Evolutionary conservation across 1,140 invertebrate genomes (phyloP).

Genomic region (Polyergus mexicanus): DNA sequence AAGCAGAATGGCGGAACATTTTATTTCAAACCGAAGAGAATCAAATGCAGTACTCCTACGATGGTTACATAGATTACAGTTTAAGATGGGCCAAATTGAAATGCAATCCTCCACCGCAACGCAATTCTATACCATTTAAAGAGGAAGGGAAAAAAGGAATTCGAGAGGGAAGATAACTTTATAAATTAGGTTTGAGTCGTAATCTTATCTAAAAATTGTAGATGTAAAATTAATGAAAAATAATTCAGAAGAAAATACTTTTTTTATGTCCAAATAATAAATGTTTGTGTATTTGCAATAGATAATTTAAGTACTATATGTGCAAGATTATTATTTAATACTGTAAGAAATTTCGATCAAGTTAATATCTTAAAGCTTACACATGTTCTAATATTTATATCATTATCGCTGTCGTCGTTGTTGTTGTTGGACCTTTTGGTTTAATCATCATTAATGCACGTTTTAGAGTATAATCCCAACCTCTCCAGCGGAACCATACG

Average conservation of each 20-base stretch:
- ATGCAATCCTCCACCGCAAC: constrained; percentile 97
- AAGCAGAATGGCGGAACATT: constrained; percentile 80
- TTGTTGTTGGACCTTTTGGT: constrained; percentile 89
- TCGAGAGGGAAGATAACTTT: neutral
- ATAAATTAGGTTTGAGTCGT: neutral
- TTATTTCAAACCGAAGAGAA: constrained; percentile 80
- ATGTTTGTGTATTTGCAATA: constrained; percentile 20
- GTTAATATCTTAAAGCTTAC: constrained; percentile 11
- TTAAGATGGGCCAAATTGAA: constrained; percentile 99
- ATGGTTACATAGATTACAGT: constrained; percentile 97
- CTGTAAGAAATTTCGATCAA: constrained; percentile 25
- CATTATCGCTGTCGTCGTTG: constrained; percentile 84
- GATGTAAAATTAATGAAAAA: neutral
- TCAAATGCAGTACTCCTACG: constrained; percentile 89
- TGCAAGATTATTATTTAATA: constrained; percentile 43
- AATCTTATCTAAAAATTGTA: constrained; percentile 10
- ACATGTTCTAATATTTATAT: constrained; percentile 17
- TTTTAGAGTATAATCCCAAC: constrained; percentile 97
- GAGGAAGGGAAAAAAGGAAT: neutral
- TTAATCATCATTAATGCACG: constrained; percentile 96
- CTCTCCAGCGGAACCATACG: constrained; percentile 97
- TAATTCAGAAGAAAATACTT: constrained; percentile 7
- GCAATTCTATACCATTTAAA: constrained; percentile 94
- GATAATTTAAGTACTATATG: constrained; percentile 42
- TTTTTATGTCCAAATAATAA: constrained; percentile 17